These are phyloP conservation scores for Tetranychus piercei DNA, from an alignment of 2,888 invertebrate genomes.

Conservation along the genomic window DNA sequence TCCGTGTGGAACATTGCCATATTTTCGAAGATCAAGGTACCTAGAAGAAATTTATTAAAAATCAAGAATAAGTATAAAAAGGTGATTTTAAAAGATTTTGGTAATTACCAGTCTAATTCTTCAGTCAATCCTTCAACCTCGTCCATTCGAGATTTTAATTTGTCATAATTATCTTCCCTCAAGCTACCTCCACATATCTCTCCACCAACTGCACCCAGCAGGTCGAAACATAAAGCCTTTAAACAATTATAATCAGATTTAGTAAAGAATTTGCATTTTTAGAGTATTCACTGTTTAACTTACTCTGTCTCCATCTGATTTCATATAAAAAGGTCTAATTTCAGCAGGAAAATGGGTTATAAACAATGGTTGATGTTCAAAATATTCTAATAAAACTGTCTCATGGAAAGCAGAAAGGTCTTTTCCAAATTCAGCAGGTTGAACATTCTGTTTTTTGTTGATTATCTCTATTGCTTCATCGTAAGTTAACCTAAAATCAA, in stretches of 20 bases:
- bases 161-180: constrained; percentile 56
- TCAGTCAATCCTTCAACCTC: constrained; percentile 16
- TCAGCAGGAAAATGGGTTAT: constrained; percentile 67
- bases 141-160: constrained; percentile 42
- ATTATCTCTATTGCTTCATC: constrained; percentile 32
- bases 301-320: constrained; percentile 46
- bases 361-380: constrained; percentile 58
- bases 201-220: constrained; percentile 69
- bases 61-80: background rate
- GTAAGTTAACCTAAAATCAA: constrained; percentile 30
- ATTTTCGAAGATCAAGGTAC: constrained; percentile 74
- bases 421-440: constrained; percentile 36
- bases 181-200: constrained; percentile 89
- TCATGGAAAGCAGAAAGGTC: constrained; percentile 76
- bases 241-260: background rate
- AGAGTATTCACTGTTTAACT: constrained; percentile 23
- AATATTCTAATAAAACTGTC: constrained; percentile 54
- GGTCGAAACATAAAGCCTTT: constrained; percentile 47
- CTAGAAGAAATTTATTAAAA: constrained; percentile 32
- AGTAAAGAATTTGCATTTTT: background rate
- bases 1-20: constrained; percentile 70
- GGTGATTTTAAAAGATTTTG: background rate
- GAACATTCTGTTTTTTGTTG: constrained; percentile 26
- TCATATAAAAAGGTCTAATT: constrained; percentile 93
- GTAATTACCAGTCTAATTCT: constrained; percentile 29